A percentile compares a stretch with the other conserved stretches of the same genome.
Conservation (phyloP, 2,113 vertebrate species). For the Rhegmatorhina hoffmannsi region DNA sequence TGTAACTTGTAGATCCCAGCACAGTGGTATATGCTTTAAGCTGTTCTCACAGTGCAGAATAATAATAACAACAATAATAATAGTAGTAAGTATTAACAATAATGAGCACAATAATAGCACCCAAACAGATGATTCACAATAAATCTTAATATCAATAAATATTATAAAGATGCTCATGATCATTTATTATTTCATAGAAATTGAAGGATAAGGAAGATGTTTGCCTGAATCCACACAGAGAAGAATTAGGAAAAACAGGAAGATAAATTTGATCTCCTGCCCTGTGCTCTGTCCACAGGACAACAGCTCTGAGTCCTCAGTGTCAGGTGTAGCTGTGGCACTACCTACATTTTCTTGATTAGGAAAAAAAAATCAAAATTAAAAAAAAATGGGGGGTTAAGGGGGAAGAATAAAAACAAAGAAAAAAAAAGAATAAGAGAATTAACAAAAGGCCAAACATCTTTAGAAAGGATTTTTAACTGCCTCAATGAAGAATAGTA, state of each 20-base stretch:
- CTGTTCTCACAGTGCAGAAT: not conserved
- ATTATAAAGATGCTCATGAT: not conserved
- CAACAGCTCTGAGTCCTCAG: not conserved
- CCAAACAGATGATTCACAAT: not conserved
- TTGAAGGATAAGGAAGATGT: not conserved
- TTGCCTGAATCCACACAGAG: not conserved
- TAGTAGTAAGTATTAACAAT: not conserved
- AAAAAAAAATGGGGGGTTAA: not conserved
- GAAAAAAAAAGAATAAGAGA: accelerated
- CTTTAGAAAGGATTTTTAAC: not conserved
- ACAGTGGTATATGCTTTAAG: slow-evolving; percentile 10
- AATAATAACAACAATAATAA: not conserved
- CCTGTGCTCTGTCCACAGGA: not conserved
- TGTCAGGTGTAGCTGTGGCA: slow-evolving; percentile 7
- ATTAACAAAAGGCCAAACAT: not conserved
- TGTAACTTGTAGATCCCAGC: slow-evolving; percentile 2
- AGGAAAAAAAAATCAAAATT: not conserved
- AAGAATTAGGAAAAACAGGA: not conserved
- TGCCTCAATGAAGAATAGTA: not conserved
- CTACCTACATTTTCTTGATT: not conserved
- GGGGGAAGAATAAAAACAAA: not conserved
- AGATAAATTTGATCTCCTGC: not conserved
- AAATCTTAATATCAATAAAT: not conserved
- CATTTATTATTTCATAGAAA: not conserved
- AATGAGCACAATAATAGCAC: not conserved